Base-by-base conservation (phyloP, 2,797 vertebrate species). In the Fistularia tabacaria region DNA sequence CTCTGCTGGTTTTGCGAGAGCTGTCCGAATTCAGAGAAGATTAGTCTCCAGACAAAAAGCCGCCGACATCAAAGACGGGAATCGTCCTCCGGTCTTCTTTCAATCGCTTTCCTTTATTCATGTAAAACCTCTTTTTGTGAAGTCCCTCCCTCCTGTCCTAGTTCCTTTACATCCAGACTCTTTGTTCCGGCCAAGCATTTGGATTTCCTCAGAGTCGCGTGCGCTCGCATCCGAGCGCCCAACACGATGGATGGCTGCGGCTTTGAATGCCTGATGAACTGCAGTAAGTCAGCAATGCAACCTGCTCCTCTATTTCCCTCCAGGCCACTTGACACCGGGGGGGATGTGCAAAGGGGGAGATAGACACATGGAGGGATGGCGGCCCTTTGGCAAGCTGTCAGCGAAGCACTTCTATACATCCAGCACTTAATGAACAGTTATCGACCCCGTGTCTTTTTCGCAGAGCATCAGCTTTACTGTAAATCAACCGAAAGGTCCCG, bases 251-350 rank as follows among this genome's bases (percentile, higher is more conserved):
- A 36, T 46, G 51, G 37, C 44, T 48, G 38, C 54, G 58, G 8
- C 55, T 51, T 49, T 73, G 74, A 81, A 81, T 78, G 60, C 46
- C 49, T 62, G 71, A 83, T 76, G 62, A 71, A 52, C 42, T 53
- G 57, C n/a, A 65, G 65, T 66, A 74, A 59, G 49, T 67, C 49
- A 77, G 9, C 12, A 48, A 50, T 59, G 74, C 64, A 41, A 71
- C 48, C 45, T n/a, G 8, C 55, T 69, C 49, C 52, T 63, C 41
- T 51, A 38, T 66, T 72, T 72, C 54, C 64, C 47, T 57, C 49
- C 38, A 46, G 48, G 45, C n/a, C 58, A 40, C 25, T 25, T 25
- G 39, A 40, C 39, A 40, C 8, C 8, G 39, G 10, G 8, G 39
- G 39, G 10, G 8, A 40, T 40, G 39, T 40, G 39, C 39, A 40